These are phyloP conservation scores for Hypotaenidia okinawae DNA, from an alignment of 2,797 vertebrate species.

Conservation along the genomic window DNA sequence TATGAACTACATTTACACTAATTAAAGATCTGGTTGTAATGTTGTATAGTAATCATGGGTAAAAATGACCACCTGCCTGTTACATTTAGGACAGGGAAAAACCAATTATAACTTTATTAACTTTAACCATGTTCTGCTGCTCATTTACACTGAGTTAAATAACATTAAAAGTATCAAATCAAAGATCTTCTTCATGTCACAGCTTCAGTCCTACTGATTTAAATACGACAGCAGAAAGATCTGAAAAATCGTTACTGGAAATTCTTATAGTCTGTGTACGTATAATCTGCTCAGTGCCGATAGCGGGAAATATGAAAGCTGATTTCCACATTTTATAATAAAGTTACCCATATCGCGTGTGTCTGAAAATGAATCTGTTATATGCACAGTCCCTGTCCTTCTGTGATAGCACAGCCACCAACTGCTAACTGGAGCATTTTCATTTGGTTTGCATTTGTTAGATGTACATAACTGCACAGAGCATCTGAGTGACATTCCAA, in stretches of 20 bases:
- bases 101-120: not conserved
- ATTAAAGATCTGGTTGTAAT: not conserved
- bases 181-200: not conserved
- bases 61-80: not conserved
- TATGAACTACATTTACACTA: not conserved
- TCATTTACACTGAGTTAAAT: not conserved
- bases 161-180: not conserved
- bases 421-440: not conserved
- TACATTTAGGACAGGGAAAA: not conserved
- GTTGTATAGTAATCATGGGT: not conserved
- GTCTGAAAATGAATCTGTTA: not conserved
- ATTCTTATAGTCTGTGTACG: not conserved
- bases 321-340: not conserved
- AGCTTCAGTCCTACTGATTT: not conserved
- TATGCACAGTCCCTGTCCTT: not conserved
- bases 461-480: constrained; percentile 15
- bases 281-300: not conserved
- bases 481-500: constrained; percentile 43
- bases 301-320: not conserved
- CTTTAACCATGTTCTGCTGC: not conserved
- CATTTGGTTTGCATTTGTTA: not conserved
- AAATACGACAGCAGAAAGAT: not conserved
- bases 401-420: not conserved
- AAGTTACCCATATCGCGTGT: not conserved
- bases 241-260: not conserved